Evolutionary conservation across 2,797 vertebrate species (phyloP).

Genomic region (Cottoperca gobio): DNA sequence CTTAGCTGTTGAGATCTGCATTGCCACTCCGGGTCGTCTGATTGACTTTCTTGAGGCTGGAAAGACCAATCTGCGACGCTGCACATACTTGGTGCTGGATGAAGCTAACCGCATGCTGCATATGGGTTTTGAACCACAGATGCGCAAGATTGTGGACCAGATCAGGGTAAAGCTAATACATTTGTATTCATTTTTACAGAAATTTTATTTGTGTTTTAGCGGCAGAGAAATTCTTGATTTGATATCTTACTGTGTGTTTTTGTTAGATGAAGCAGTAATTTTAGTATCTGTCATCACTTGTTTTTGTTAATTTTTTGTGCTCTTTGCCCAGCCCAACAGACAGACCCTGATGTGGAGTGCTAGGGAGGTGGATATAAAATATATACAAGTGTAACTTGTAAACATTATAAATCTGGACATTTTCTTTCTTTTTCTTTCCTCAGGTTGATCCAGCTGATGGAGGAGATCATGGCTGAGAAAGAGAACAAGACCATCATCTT

Average conservation of each 20-base stretch:
- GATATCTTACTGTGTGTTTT: neutral
- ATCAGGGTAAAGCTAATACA: slow-evolving; percentile 86
- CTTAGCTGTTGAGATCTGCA: slow-evolving; percentile 96
- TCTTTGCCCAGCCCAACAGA: slow-evolving; percentile 89
- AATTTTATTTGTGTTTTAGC: neutral
- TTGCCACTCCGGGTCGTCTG: slow-evolving; percentile 95
- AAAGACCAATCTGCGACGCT: slow-evolving; percentile 94
- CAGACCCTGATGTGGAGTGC: slow-evolving; percentile 99
- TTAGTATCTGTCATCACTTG: neutral
- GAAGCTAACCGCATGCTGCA: slow-evolving; percentile 98
- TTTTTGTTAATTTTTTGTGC: neutral
- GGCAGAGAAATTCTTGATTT: neutral
- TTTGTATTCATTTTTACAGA: neutral
- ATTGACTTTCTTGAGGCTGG: slow-evolving; percentile 96
- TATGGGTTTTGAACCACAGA: slow-evolving; percentile 98
- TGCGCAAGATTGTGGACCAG: slow-evolving; percentile 96
- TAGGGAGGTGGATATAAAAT: too few species aligned
- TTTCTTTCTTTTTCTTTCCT: neutral
- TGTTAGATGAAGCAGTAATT: neutral
- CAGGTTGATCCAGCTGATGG: slow-evolving; percentile 96
- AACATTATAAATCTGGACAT: too few species aligned
- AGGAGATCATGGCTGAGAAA: slow-evolving; percentile 99
- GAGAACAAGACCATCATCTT: slow-evolving; percentile 99
- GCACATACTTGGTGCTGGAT: slow-evolving; percentile 95
- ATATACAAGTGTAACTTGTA: too few species aligned